Base-by-base conservation (phyloP, 2,797 vertebrate genomes). In the Sebastes hubbsi region DNA sequence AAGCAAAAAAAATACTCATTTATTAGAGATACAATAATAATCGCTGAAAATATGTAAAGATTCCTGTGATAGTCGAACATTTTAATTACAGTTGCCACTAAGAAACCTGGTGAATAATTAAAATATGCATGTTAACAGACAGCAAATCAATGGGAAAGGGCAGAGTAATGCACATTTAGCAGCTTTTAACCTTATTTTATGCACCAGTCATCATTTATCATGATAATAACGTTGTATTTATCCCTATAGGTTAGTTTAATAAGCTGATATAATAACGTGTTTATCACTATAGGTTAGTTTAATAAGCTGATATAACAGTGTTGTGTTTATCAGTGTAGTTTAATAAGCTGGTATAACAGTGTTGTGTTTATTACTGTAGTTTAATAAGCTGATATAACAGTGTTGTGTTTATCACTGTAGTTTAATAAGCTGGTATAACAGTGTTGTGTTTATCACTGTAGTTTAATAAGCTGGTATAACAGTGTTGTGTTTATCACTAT, bases 91-190 rank as follows among this genome's bases (percentile, higher is more conserved):
- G 38, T 46, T 46, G 11, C 55, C 61, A 65, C 14, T 4, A 13
- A 65, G 27, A 8, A 36, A 22, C 14, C 16, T 24, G 25, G 13
- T n/a, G 24, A 68, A 75, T 62, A 68, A 38, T 46, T 36, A 56
- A 61, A 58, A 46, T 66, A 6, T 27, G n/a, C 16, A 46, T 16
- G 14, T 46, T 4, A 49, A 49, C 46, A 49, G 18, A 20, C 46
- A 20, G 46, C 46, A 20, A 20, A 22, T 34, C 6, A 7, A 2
- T 25, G 8, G 7, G 3, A 32, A 25, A 29, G 22, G 0, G 52
- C 27, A 0, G 20, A 13, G 11, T 38, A 13, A 38, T 36, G 36
- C 22, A 30, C 3, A 7, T 14, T 16, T 18, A 46, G 20, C 13
- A 18, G 22, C 18, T 13, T 63, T 42, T 30, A 18, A 38, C 32